Evolutionary conservation across 1,140 invertebrate species (phyloP).

Genomic region (Zaprionus nigranus): DNA sequence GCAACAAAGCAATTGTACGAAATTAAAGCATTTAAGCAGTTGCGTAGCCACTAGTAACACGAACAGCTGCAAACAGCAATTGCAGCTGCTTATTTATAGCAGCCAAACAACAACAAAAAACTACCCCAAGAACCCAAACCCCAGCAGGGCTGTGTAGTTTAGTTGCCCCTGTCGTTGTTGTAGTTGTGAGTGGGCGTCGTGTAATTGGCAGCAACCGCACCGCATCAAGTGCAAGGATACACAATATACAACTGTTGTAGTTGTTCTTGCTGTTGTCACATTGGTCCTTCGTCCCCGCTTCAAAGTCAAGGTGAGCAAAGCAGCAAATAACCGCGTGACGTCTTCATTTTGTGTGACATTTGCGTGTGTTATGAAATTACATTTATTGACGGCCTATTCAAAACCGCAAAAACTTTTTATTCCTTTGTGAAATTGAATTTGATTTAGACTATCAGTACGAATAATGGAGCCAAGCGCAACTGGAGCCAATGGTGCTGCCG

Average conservation of each 20-base stretch:
- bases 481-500: slow-evolving; percentile 26
- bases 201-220: slow-evolving; percentile 37
- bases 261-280: slow-evolving; percentile 5
- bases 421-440: slow-evolving; percentile 40
- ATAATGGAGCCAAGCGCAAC: slow-evolving; percentile 60
- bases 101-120: slow-evolving; percentile 48
- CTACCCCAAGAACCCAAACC: slow-evolving; percentile 13
- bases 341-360: slow-evolving; percentile 49
- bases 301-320: slow-evolving; percentile 59
- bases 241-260: slow-evolving; percentile 23
- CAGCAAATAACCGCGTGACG: slow-evolving; percentile 40
- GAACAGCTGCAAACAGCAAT: slow-evolving; percentile 28
- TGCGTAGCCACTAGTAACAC: slow-evolving; percentile 41
- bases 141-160: background rate
- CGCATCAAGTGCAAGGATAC: slow-evolving; percentile 62
- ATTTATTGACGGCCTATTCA: slow-evolving; percentile 35
- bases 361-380: slow-evolving; percentile 69
- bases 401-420: slow-evolving; percentile 26
- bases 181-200: slow-evolving; percentile 35
- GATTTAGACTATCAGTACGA: slow-evolving; percentile 29
- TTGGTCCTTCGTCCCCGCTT: slow-evolving; percentile 20
- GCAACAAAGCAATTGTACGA: slow-evolving; percentile 11
- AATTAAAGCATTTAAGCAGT: slow-evolving; percentile 39
- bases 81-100: slow-evolving; percentile 66
- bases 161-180: slow-evolving; percentile 15